Percentiles rank a stretch among this genome's conserved stretches.
Evolutionary conservation across 2,113 vertebrate genomes (phyloP).

Genomic region (Silurus asotus): DNA sequence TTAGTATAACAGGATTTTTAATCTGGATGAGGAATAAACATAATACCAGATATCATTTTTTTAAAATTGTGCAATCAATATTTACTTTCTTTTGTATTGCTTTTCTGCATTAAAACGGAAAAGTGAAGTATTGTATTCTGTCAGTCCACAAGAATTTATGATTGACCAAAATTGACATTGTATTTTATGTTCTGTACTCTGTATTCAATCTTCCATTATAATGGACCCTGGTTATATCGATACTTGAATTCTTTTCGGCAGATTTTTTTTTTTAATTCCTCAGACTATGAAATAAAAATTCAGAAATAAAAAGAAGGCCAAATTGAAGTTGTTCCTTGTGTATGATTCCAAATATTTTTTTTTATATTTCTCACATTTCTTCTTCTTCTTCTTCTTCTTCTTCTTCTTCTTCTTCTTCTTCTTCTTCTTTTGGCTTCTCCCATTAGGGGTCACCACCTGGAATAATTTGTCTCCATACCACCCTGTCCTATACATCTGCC

Average conservation of each 20-base stretch:
- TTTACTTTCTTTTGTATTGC: neutral
- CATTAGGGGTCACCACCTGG: too few species aligned
- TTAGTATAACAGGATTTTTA: neutral
- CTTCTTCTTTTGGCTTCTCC: too few species aligned
- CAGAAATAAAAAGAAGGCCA: slow-evolving; percentile 21
- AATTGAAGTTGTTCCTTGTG: neutral
- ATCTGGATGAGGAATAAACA: neutral
- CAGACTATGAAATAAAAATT: slow-evolving; percentile 52
- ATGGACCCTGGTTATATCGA: slow-evolving; percentile 54
- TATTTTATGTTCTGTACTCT: slow-evolving; percentile 55
- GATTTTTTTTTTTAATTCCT: slow-evolving; percentile 60
- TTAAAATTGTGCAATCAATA: neutral
- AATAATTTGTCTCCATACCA: too few species aligned
- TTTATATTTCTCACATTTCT: too few species aligned
- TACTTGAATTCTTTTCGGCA: slow-evolving; percentile 62
- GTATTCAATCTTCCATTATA: slow-evolving; percentile 54
- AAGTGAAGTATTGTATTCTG: slow-evolving; percentile 16
- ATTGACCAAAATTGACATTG: slow-evolving; percentile 17
- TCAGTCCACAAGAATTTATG: slow-evolving; percentile 48
- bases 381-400: too few species aligned
- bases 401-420: too few species aligned
- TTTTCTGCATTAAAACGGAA: neutral
- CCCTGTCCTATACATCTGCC: too few species aligned
- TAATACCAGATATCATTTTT: neutral
- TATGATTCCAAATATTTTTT: slow-evolving; percentile 2